Evolutionary conservation across 2,797 vertebrate species (phyloP).

Genomic region (Lacerta bilineata): DNA sequence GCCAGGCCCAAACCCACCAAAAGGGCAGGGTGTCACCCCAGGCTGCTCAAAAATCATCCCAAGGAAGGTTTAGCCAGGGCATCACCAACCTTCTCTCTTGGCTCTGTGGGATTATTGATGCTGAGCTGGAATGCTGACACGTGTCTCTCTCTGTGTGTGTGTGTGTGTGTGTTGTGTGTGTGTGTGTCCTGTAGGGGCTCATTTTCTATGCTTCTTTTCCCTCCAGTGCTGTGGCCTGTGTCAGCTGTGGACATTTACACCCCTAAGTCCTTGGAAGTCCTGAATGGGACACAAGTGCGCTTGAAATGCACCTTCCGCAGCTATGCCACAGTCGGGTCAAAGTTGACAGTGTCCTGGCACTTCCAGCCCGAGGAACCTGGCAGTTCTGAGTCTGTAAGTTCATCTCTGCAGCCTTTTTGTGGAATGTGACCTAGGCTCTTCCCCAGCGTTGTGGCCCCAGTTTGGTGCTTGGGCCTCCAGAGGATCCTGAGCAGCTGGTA

Average conservation of each 20-base stretch:
- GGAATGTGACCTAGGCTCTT: constrained; percentile 20
- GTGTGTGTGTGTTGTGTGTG: too few relatives aligned
- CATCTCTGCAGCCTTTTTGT: rapidly evolving
- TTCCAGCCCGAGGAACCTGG: constrained; percentile 87
- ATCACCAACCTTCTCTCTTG: too few relatives aligned
- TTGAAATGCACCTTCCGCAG: constrained; percentile 93
- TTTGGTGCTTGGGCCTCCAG: background rate
- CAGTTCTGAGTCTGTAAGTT: constrained; percentile 85
- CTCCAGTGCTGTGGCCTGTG: constrained; percentile 81
- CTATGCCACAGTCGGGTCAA: constrained; percentile 73
- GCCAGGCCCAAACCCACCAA: too few relatives aligned
- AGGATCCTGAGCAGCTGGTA: background rate
- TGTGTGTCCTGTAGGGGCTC: background rate
- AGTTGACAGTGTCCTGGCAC: constrained; percentile 86
- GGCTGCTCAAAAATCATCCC: too few relatives aligned
- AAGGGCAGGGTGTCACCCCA: too few relatives aligned
- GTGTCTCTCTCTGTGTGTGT: too few relatives aligned
- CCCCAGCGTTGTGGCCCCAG: too few relatives aligned
- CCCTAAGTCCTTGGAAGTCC: constrained; percentile 83
- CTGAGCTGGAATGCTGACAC: background rate
- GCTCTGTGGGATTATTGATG: too few relatives aligned
- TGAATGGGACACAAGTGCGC: constrained; percentile 90
- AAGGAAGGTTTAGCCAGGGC: too few relatives aligned
- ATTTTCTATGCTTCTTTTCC: background rate
- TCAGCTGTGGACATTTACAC: constrained; percentile 87